A percentile compares a stretch with the other conserved stretches of the same genome.
Evolutionary conservation across 1,140 invertebrate genomes (phyloP).

Genomic region (Coptotermes formosanus): DNA sequence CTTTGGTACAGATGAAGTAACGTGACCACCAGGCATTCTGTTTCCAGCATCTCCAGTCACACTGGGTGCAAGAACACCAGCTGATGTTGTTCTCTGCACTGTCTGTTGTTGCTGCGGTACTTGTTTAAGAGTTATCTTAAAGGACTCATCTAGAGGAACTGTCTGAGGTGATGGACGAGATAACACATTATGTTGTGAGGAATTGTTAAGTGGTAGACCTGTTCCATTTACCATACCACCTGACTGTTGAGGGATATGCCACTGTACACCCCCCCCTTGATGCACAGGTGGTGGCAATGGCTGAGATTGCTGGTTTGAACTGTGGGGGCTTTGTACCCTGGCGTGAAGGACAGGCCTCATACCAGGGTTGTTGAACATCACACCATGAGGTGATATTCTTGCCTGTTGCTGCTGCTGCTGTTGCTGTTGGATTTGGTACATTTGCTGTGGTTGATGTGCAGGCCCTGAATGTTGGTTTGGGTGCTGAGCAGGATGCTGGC

Average conservation of each 20-base stretch:
- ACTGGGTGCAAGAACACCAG: constrained; percentile 39
- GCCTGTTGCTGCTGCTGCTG: constrained; percentile 44
- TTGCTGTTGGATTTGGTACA: constrained; percentile 42
- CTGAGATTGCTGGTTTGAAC: constrained; percentile 35
- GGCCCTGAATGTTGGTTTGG: constrained; percentile 31
- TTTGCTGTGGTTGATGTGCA: constrained; percentile 39
- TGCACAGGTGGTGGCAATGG: constrained; percentile 32
- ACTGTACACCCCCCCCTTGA: constrained; percentile 49
- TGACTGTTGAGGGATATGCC: constrained; percentile 64
- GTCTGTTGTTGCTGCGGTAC: constrained; percentile 23
- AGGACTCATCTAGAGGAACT: constrained; percentile 54
- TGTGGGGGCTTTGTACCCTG: constrained; percentile 31
- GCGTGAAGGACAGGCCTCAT: constrained; percentile 23
- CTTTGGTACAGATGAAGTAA: constrained; percentile 73
- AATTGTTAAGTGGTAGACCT: not conserved
- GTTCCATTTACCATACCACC: constrained; percentile 30
- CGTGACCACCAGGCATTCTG: constrained; percentile 39
- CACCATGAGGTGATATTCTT: constrained; percentile 24
- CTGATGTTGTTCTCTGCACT: constrained; percentile 43
- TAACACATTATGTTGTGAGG: not conserved
- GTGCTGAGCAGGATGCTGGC: not conserved
- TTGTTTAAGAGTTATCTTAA: constrained; percentile 57
- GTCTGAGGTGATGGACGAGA: constrained; percentile 42
- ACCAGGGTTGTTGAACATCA: constrained; percentile 16
- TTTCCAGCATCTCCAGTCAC: constrained; percentile 29